Evolutionary conservation across 2,113 vertebrate species (phyloP).

Genomic region (Osmerus mordax): DNA sequence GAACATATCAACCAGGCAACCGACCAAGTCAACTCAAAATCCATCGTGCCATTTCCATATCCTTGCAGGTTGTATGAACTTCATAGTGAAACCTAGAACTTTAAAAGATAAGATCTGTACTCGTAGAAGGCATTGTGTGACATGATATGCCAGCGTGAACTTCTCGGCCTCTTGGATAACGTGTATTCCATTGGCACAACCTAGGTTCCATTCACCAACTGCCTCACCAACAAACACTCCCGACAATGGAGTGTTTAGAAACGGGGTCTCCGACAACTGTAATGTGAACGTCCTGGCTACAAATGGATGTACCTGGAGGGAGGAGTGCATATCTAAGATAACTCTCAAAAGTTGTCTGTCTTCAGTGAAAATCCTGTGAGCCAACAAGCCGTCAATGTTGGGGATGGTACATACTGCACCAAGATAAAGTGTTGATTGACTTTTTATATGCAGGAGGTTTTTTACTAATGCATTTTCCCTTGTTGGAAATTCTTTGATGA

Average conservation of each 20-base stretch:
- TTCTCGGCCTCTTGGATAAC: not conserved
- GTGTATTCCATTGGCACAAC: not conserved
- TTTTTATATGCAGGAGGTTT: not conserved
- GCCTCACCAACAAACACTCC: not conserved
- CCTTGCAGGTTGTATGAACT: slow-evolving; percentile 3
- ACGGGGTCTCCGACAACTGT: not conserved
- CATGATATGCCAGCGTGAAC: not conserved
- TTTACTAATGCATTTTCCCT: not conserved
- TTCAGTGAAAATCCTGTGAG: not conserved
- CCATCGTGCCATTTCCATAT: not conserved
- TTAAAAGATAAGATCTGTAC: not conserved
- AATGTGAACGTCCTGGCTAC: not conserved
- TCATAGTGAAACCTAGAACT: slow-evolving; percentile 3
- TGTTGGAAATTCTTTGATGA: not conserved
- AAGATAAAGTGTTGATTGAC: not conserved
- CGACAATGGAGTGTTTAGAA: not conserved
- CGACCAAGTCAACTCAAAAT: not conserved
- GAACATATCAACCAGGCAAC: not conserved
- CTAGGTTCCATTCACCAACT: not conserved
- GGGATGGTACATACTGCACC: not conserved
- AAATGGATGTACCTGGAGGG: not conserved
- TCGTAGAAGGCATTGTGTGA: not conserved
- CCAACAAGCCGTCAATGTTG: not conserved
- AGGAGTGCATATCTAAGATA: not conserved
- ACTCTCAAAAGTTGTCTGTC: not conserved